phyloP scores from a whole-genome alignment of 2,113 vertebrate species.

The Periophthalmodon schlosseri region DNA sequence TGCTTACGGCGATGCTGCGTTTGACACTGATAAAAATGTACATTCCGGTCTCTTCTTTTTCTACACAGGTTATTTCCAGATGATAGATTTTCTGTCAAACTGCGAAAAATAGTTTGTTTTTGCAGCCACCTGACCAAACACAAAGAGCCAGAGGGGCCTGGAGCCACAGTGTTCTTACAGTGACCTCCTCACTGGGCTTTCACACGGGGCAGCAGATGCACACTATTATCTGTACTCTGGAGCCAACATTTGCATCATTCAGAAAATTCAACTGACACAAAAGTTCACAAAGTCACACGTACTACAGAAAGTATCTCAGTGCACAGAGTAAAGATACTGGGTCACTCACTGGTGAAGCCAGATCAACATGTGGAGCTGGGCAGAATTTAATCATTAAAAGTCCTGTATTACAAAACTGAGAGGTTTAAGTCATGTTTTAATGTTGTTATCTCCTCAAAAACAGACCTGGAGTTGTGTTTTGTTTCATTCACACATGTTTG shows the following conservation, averaged over 20 bases:
- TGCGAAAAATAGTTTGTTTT: constrained; percentile 60
- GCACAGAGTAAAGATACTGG: neutral
- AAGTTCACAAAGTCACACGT: neutral
- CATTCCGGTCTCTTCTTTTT: constrained; percentile 30
- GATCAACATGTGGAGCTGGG: no score
- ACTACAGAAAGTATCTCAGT: neutral
- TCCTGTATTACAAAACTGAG: no score
- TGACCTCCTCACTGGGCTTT: constrained; percentile 55
- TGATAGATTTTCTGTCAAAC: constrained; percentile 45
- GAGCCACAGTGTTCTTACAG: constrained; percentile 47
- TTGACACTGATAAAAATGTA: constrained; percentile 46
- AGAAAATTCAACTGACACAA: constrained; percentile 10
- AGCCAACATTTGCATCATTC: constrained; percentile 37
- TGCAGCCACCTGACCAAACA: constrained; percentile 74
- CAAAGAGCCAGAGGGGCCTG: constrained; percentile 44
- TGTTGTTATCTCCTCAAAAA: no score
- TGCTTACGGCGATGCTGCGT: constrained; percentile 23
- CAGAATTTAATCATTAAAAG: no score
- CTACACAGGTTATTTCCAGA: constrained; percentile 55
- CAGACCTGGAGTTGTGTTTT: no score
- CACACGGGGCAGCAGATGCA: constrained; percentile 64
- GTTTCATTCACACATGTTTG: no score
- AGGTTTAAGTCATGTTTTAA: no score
- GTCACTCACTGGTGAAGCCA: no score
- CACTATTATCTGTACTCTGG: constrained; percentile 39